These are phyloP conservation scores for Callocephalon fimbriatum DNA, from an alignment of 2,113 vertebrate species.

Conservation along the genomic window DNA sequence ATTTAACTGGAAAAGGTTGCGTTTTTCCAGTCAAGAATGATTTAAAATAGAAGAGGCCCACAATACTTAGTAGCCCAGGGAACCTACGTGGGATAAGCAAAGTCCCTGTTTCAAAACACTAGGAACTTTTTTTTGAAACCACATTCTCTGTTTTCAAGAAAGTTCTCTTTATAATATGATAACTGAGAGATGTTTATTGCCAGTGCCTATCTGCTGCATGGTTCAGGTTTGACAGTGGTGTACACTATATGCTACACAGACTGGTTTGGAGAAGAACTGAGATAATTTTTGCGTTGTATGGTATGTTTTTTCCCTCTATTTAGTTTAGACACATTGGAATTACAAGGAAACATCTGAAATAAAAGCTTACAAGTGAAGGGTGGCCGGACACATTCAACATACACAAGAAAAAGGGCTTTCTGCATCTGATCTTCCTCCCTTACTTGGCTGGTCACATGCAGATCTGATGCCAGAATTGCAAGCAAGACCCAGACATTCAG, in stretches of 20 bases:
- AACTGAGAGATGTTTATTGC: background rate
- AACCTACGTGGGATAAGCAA: background rate
- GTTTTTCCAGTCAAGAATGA: background rate
- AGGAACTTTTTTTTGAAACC: background rate
- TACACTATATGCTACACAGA: background rate
- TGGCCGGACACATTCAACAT: background rate
- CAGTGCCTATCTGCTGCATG: background rate
- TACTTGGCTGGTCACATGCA: accelerated
- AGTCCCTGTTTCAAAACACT: background rate
- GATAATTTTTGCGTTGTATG: background rate
- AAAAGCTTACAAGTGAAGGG: background rate
- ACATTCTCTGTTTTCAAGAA: background rate
- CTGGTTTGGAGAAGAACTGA: background rate
- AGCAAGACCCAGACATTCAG: background rate
- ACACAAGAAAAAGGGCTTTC: background rate
- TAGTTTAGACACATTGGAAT: background rate
- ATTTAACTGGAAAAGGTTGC: background rate
- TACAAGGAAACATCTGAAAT: background rate
- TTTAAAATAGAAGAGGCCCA: background rate
- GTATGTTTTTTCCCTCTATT: background rate
- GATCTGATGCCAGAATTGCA: background rate
- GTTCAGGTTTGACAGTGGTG: background rate
- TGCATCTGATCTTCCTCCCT: background rate
- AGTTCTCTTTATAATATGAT: background rate
- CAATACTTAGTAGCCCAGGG: background rate